Conservation (phyloP, 2,888 invertebrate genomes). For the Sesia apiformis region DNA sequence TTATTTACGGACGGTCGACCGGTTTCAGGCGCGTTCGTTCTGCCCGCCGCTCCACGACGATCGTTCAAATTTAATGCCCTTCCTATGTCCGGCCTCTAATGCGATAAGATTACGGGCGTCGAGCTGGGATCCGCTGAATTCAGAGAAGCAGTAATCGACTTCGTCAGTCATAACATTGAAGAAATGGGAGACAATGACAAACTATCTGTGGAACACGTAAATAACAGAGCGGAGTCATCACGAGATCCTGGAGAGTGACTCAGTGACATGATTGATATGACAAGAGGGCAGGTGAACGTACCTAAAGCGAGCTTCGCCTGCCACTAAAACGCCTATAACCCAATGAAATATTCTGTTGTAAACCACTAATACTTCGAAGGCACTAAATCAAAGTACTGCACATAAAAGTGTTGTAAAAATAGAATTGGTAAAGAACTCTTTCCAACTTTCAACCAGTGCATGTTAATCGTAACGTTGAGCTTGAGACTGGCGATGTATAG, state of each 20-base stretch:
- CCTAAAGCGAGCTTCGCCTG: constrained; percentile 35
- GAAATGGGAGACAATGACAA: background rate
- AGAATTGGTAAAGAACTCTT: constrained; percentile 27
- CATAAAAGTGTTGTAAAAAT: constrained; percentile 42
- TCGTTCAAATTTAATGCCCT: constrained; percentile 72
- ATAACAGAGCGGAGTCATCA: too few relatives aligned
- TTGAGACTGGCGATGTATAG: constrained; percentile 3
- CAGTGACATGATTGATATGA: constrained; percentile 25
- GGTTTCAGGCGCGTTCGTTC: constrained; percentile 69
- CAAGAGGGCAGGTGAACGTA: constrained; percentile 38
- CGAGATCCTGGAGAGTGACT: too few relatives aligned
- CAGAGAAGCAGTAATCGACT: background rate
- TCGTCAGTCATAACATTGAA: background rate
- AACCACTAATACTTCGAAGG: constrained; percentile 40
- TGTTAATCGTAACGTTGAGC: constrained; percentile 2
- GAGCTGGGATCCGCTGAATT: constrained; percentile 17
- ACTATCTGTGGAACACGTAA: too few relatives aligned
- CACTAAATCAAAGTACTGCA: constrained; percentile 35
- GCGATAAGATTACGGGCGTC: constrained; percentile 62
- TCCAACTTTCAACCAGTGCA: constrained; percentile 2
- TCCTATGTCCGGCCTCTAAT: constrained; percentile 71
- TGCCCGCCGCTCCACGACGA: constrained; percentile 57
- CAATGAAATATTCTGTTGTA: constrained; percentile 41
- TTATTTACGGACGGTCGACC: constrained; percentile 72
- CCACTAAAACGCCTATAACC: constrained; percentile 39